These are phyloP conservation scores for Dendrolimus kikuchii DNA, from an alignment of 1,140 invertebrate species.

Conservation along the genomic window DNA sequence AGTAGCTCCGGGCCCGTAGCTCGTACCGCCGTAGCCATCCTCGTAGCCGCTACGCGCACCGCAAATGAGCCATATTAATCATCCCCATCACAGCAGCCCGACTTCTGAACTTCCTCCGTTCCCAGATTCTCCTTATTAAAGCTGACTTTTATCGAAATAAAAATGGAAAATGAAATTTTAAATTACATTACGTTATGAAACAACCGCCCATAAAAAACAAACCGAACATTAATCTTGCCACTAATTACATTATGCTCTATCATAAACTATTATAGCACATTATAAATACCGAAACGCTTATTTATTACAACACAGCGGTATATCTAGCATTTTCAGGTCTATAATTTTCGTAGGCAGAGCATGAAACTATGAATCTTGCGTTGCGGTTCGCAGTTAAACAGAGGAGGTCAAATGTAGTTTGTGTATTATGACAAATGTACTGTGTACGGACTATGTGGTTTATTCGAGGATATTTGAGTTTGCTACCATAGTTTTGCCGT, in stretches of 20 bases:
- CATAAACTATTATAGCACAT: no score
- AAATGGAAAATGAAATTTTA: background rate
- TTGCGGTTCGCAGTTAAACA: no score
- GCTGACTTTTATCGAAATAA: slow-evolving; percentile 24
- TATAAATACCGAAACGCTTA: no score
- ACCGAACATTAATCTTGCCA: no score
- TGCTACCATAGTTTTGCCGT: background rate
- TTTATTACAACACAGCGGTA: no score
- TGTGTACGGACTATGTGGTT: slow-evolving; percentile 1
- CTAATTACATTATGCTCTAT: no score
- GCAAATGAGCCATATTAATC: slow-evolving; percentile 69
- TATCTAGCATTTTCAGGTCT: no score
- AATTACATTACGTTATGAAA: no score
- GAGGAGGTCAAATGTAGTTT: slow-evolving; percentile 1
- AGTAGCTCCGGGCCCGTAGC: slow-evolving; percentile 16
- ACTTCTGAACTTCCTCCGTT: slow-evolving; percentile 52
- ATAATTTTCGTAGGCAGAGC: no score
- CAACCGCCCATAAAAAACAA: no score
- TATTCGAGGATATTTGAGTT: slow-evolving; percentile 1
- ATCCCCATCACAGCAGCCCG: slow-evolving; percentile 57
- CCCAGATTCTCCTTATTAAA: slow-evolving; percentile 52
- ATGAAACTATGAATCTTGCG: no score
- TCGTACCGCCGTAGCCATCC: slow-evolving; percentile 12
- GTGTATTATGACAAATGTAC: slow-evolving; percentile 1
- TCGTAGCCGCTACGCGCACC: slow-evolving; percentile 31